Percentiles rank a stretch among this genome's conserved stretches.
phyloP scores from a whole-genome alignment of 2,113 vertebrate genomes.

The Thamnophis sirtalis region DNA sequence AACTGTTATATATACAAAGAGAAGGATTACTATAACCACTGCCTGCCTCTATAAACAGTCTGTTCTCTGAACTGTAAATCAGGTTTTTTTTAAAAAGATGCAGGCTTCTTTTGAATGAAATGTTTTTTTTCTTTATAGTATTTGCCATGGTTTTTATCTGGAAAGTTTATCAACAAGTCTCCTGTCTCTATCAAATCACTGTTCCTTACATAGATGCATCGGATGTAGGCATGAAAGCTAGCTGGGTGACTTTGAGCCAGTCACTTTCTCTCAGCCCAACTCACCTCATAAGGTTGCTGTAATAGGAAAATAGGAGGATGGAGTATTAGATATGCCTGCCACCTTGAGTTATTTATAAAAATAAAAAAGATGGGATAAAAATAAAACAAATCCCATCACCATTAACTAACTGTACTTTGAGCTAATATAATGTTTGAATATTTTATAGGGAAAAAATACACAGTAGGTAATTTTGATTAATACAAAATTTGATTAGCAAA shows the following conservation, averaged over 20 bases:
- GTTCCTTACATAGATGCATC: not conserved
- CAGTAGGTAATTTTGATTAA: not conserved
- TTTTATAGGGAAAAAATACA: not conserved
- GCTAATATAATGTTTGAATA: not conserved
- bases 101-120: not conserved
- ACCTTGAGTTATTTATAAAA: too few species aligned
- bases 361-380: too few species aligned
- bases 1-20: not conserved
- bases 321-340: too few species aligned
- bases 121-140: not conserved
- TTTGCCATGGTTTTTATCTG: slow-evolving; percentile 6
- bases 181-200: not conserved
- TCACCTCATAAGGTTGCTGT: not conserved
- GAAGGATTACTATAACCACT: not conserved
- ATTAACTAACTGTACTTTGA: not conserved
- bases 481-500: not conserved
- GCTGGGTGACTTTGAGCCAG: not conserved
- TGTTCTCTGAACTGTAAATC: not conserved
- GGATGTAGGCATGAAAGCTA: not conserved
- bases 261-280: not conserved
- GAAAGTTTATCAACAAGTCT: slow-evolving; percentile 6
- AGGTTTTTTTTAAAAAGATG: not conserved
- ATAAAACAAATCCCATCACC: not conserved
- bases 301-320: too few species aligned
- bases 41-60: not conserved